Conservation (phyloP, 2,113 vertebrate genomes). For the Dolichotis patagonum region DNA sequence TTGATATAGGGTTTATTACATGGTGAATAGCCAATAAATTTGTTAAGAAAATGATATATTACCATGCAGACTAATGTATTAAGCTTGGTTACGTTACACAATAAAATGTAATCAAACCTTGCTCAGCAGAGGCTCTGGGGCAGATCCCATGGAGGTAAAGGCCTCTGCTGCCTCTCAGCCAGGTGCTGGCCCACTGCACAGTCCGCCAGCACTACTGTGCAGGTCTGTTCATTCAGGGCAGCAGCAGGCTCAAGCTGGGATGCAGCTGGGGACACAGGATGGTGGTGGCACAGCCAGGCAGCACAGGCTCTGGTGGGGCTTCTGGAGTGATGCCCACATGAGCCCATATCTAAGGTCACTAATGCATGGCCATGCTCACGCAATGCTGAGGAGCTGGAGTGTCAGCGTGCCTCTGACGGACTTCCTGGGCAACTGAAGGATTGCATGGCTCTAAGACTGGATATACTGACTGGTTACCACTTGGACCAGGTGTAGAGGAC, state of each 20-base stretch:
- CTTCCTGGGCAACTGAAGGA: conserved; percentile 93
- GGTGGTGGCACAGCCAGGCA: neutral
- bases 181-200: neutral
- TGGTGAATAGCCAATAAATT: neutral
- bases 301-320: conserved; percentile 80
- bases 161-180: neutral
- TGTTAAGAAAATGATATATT: neutral
- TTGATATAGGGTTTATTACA: neutral
- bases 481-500: conserved; percentile 87
- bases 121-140: neutral
- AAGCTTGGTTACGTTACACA: neutral
- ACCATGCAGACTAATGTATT: neutral
- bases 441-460: conserved; percentile 93
- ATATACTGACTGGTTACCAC: conserved; percentile 93
- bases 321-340: conserved; percentile 82
- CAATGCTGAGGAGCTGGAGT: conserved; percentile 90
- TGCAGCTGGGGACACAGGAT: neutral
- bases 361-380: conserved; percentile 86
- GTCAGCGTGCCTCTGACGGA: conserved; percentile 90
- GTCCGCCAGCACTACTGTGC: neutral
- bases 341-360: conserved; percentile 90
- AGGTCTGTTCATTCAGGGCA: neutral
- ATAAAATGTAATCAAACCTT: neutral
- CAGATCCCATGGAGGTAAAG: neutral
- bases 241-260: neutral